Conservation (phyloP, 2,113 vertebrate species). For the Naja naja region DNA sequence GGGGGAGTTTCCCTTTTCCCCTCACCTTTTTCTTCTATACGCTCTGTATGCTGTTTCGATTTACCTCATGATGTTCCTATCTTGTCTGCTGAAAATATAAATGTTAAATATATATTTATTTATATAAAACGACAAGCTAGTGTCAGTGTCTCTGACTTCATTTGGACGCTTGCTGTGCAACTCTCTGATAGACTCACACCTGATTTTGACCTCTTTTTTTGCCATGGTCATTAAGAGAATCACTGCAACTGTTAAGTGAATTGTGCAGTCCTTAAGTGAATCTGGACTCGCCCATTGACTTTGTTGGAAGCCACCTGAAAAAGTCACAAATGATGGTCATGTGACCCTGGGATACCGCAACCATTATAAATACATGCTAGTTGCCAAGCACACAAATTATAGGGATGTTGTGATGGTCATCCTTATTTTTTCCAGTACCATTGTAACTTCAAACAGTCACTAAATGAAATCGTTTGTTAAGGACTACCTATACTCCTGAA, state of each 20-base stretch:
- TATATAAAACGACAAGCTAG: background rate
- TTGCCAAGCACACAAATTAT: no score
- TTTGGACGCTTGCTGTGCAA: background rate
- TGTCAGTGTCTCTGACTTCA: background rate
- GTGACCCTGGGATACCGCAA: no score
- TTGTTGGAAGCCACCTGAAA: background rate
- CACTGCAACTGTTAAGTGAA: background rate
- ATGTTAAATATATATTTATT: background rate
- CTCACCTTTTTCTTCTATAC: background rate
- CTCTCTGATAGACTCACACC: background rate
- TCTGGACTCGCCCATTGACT: background rate
- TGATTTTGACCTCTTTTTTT: background rate
- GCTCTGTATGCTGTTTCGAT: background rate
- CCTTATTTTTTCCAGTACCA: no score
- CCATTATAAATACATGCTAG: no score
- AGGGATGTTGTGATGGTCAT: no score
- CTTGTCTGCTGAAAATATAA: background rate
- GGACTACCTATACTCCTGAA: background rate
- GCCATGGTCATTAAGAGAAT: background rate
- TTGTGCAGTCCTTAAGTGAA: background rate
- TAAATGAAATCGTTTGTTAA: no score
- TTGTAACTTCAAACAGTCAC: no score
- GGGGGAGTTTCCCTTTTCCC: background rate
- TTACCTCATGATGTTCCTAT: background rate
- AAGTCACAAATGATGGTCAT: no score